These are phyloP conservation scores for Drosophila rellima DNA, from an alignment of 2,888 invertebrate species.

Conservation along the genomic window DNA sequence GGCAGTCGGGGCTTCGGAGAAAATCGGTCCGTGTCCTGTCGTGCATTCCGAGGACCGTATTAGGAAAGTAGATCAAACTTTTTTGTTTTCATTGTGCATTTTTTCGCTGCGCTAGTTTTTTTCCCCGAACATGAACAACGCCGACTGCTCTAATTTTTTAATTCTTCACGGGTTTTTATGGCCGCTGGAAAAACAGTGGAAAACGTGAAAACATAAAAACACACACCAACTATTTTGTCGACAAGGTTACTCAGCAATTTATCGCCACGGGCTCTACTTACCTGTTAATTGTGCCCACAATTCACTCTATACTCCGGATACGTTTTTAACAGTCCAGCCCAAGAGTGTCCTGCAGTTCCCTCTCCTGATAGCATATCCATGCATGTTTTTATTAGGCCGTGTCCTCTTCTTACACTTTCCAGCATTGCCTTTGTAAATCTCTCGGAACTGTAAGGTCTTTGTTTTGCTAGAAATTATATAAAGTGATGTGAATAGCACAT, in stretches of 20 bases:
- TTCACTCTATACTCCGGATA: conserved; percentile 31
- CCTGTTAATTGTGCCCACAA: conserved; percentile 77
- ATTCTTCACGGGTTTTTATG: conserved; percentile 78
- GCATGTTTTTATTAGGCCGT: conserved; percentile 66
- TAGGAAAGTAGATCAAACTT: conserved; percentile 83
- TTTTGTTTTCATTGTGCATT: conserved; percentile 79
- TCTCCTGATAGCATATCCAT: conserved; percentile 1
- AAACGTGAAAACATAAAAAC: conserved; percentile 36
- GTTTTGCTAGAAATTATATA: not conserved
- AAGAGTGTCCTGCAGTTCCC: conserved; percentile 4
- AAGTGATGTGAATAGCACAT: not conserved
- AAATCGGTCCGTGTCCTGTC: conserved; percentile 65
- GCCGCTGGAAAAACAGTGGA: conserved; percentile 57
- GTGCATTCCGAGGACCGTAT: conserved; percentile 69
- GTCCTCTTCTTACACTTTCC: conserved; percentile 7
- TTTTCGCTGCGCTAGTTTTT: conserved; percentile 74
- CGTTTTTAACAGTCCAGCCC: conserved; percentile 53
- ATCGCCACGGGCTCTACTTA: conserved; percentile 55
- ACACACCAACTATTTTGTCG: conserved; percentile 15
- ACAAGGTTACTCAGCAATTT: conserved; percentile 73
- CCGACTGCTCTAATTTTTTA: conserved; percentile 80
- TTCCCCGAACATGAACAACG: conserved; percentile 68
- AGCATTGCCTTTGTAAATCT: conserved; percentile 33
- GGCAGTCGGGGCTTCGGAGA: conserved; percentile 56
- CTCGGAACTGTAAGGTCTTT: not conserved